Base-by-base conservation (phyloP, 2,888 invertebrate genomes). In the Buathra laborator region DNA sequence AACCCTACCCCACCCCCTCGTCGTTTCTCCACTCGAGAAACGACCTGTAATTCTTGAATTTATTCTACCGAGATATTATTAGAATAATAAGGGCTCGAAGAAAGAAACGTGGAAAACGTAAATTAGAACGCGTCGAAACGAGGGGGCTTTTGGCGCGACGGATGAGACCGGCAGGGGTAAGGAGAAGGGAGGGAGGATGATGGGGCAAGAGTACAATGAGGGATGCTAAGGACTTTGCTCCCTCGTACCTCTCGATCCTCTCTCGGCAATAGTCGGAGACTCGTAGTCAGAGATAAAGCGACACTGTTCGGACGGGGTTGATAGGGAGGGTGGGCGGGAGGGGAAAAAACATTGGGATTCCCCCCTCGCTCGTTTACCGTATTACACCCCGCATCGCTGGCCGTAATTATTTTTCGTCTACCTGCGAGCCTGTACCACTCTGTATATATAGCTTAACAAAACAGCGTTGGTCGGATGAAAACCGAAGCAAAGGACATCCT, bases 401-500 rank as follows among this genome's bases (percentile, higher is more conserved):
- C 56, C 84, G 68, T 81, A 84, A 81, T 84, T 81, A 84, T 84
- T 81, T 84, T 79, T 71, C 74, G 74, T 74, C 74, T 64, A 32
- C 62, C 62, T 62, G 29, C 3, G 10, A 12, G 62, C 48, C 62
- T 29, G 10, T 29, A 46, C 24, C 48, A n/a, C n/a, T 48, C 48
- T 70, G 64, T 29, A 24, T 64, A n/a, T 81, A 62, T 64, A 53
- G 70, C 70, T 76, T 76, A 64, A 70, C 71, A 59, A 71, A 62
- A 37, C 71, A 53, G 53, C 66, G 56, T 12, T 14, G 32, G 29
- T 62, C 46, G 43, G 53, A 78, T 19, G 43, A 37, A 78, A 68
- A 59, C 64, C 1, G 56, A 56, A 56, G 10, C 81, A 81, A 84
- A 77, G 67, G 80, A 74, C 81, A 84, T 77, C 71, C 84, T 81